Conservation (phyloP, 1,140 invertebrate species). For the Tyrophagus putrescentiae region DNA sequence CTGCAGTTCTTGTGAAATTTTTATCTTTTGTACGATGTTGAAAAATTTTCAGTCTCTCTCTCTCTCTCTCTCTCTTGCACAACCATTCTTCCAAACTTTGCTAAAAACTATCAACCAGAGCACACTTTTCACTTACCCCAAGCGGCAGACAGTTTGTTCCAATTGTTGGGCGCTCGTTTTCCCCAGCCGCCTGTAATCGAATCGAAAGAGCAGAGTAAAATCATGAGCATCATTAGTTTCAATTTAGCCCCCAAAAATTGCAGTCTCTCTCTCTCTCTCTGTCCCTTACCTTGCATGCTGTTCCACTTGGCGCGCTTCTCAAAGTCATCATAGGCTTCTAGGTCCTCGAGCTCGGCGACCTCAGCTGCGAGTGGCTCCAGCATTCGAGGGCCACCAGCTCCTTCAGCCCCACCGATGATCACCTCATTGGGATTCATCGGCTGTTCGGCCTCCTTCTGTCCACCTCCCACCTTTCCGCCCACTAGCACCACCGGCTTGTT, state of each 20-base stretch:
- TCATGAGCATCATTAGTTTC: not conserved
- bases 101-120: not conserved
- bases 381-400: not conserved
- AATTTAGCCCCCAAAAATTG: not conserved
- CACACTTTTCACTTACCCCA: slow-evolving; percentile 18
- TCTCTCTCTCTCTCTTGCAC: not conserved
- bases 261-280: too few species aligned
- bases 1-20: not conserved
- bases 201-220: not conserved
- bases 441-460: slow-evolving; percentile 11
- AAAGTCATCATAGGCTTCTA: not conserved
- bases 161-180: slow-evolving; percentile 16
- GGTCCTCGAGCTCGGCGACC: not conserved
- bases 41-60: not conserved
- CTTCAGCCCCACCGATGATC: not conserved
- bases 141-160: slow-evolving; percentile 19
- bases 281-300: slow-evolving; percentile 20
- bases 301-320: slow-evolving; percentile 19
- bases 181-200: slow-evolving; percentile 19
- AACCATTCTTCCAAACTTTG: not conserved
- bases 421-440: slow-evolving; percentile 14
- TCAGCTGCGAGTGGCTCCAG: not conserved
- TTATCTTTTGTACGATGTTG: not conserved
- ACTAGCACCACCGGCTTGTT: too few species aligned
- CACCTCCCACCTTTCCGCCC: not conserved